Percentiles rank a stretch among this genome's conserved stretches.
Conservation (phyloP, 1,140 invertebrate genomes). For the Mesaphorura yosii region DNA sequence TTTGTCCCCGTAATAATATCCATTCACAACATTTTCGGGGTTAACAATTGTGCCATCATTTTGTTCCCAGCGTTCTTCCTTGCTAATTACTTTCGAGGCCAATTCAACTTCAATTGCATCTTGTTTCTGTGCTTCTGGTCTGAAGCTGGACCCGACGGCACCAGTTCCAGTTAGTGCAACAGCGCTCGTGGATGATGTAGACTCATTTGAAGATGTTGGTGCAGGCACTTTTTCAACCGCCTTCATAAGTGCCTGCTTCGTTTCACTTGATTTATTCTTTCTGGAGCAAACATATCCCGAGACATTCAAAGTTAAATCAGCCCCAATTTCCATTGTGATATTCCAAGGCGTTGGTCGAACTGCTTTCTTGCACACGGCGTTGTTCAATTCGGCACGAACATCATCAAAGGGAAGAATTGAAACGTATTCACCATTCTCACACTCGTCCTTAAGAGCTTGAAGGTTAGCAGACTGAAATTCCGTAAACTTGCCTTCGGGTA, state of each 20-base stretch:
- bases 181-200: neutral
- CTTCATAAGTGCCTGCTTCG: neutral
- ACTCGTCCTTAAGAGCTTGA: neutral
- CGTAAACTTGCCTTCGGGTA: conserved; percentile 1
- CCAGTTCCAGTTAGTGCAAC: neutral
- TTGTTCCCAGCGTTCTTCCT: conserved; percentile 10
- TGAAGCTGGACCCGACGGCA: neutral
- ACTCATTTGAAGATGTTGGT: neutral
- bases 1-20: conserved; percentile 19
- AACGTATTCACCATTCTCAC: neutral
- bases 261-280: neutral
- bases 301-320: conserved; percentile 14
- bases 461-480: neutral
- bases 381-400: neutral
- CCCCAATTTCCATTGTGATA: conserved; percentile 16
- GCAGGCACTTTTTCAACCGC: neutral
- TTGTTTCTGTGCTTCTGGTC: too few relatives aligned
- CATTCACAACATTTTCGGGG: conserved; percentile 11
- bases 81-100: conserved; percentile 5
- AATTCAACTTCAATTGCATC: neutral
- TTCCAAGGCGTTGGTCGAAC: conserved; percentile 12
- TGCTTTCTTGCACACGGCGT: conserved; percentile 7
- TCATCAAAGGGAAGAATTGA: neutral
- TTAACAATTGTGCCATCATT: conserved; percentile 18
- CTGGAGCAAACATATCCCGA: neutral